Conservation (phyloP, 2,888 invertebrate genomes). For the Smittia sp. region DNA sequence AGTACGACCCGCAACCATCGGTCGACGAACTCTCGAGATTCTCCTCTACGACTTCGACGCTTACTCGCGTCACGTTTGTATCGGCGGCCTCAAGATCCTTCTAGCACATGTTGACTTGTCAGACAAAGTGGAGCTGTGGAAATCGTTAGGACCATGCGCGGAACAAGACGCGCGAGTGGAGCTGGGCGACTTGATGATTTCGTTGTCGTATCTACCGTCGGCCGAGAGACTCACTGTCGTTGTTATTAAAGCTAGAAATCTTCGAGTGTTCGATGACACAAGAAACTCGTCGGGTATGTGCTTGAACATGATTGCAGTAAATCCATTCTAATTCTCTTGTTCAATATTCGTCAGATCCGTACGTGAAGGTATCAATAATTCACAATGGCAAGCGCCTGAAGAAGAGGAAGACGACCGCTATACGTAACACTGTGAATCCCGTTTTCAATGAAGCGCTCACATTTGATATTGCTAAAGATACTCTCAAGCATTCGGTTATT, state of each 20-base stretch:
- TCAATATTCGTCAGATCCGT: constrained; percentile 77
- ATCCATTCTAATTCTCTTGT: no score
- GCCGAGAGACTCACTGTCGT: constrained; percentile 88
- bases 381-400: constrained; percentile 86
- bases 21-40: constrained; percentile 60
- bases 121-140: constrained; percentile 60
- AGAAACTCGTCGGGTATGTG: constrained; percentile 73
- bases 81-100: constrained; percentile 61
- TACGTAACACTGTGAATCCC: constrained; percentile 80
- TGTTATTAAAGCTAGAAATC: constrained; percentile 84
- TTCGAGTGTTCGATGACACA: constrained; percentile 91
- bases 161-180: constrained; percentile 67
- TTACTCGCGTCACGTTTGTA: constrained; percentile 62
- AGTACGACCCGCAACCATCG: constrained; percentile 56
- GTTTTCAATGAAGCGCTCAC: constrained; percentile 92
- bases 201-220: constrained; percentile 85
- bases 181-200: constrained; percentile 87
- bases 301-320: neutral
- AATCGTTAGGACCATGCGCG: constrained; percentile 56
- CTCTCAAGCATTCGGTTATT: constrained; percentile 57
- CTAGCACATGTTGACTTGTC: constrained; percentile 58
- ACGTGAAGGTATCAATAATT: constrained; percentile 86
- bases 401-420: constrained; percentile 90
- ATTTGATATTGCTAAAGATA: constrained; percentile 78
- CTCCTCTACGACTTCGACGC: constrained; percentile 65